Evolutionary conservation across 2,888 invertebrate genomes (phyloP).

Genomic region (Troides aeacus): DNA sequence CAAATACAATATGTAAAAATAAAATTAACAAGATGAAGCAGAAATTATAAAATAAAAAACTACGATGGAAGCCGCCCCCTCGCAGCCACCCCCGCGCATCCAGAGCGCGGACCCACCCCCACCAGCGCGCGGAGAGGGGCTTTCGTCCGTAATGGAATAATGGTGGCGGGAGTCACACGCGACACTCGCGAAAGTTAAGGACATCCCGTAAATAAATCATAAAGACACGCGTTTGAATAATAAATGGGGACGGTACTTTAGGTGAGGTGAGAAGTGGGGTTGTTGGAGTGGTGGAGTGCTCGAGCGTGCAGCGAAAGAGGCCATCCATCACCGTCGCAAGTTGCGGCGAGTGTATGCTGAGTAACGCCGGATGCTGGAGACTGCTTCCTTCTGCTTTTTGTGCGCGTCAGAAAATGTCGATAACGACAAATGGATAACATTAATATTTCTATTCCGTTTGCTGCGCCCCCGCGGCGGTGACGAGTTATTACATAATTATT

Average conservation of each 20-base stretch:
- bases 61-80: no score
- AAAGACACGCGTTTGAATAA: slow-evolving; percentile 30
- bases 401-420: not conserved
- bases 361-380: slow-evolving; percentile 2
- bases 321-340: slow-evolving; percentile 25
- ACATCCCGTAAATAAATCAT: slow-evolving; percentile 25
- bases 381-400: slow-evolving; percentile 8
- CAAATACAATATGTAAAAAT: no score
- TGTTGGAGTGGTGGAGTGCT: not conserved
- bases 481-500: no score
- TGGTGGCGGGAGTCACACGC: slow-evolving; percentile 5
- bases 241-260: slow-evolving; percentile 28
- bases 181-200: slow-evolving; percentile 16
- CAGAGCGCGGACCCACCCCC: no score
- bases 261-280: not conserved
- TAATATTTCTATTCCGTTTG: no score
- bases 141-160: no score
- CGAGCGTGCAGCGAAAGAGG: slow-evolving; percentile 14
- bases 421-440: no score
- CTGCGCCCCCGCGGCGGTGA: no score
- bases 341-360: not conserved
- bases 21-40: no score
- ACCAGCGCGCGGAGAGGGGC: no score
- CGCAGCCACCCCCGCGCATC: no score
- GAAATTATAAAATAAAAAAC: no score